Conservation (phyloP, 2,797 vertebrate species). For the Florisuga fusca region DNA sequence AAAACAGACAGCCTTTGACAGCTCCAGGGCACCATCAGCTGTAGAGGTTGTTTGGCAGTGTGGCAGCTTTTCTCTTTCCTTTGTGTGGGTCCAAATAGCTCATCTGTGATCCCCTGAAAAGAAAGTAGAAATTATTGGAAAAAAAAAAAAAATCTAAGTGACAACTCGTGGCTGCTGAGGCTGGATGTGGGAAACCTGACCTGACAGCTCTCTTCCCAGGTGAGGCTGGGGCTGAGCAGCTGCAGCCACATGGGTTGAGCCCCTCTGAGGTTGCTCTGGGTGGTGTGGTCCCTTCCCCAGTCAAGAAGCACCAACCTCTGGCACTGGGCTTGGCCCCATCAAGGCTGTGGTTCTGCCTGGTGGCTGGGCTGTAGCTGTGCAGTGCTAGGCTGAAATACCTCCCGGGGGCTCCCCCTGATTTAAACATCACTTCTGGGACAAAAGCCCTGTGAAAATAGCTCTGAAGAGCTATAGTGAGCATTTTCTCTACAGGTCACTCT, state of each 20-base stretch:
- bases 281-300: neutral
- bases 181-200: neutral
- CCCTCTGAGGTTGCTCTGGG: neutral
- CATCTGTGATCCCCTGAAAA: neutral
- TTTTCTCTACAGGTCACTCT: neutral
- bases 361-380: neutral
- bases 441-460: neutral
- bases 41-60: neutral
- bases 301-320: neutral
- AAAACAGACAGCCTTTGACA: neutral
- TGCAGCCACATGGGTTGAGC: neutral
- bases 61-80: neutral
- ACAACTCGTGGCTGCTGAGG: fast-evolving
- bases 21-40: neutral
- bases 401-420: neutral
- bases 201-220: fast-evolving
- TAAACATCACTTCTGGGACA: neutral
- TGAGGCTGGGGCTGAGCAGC: neutral
- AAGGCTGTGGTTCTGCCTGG: fast-evolving
- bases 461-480: neutral
- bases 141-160: neutral
- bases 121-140: neutral
- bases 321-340: fast-evolving
- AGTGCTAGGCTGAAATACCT: neutral
- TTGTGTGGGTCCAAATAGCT: neutral